A percentile compares a stretch with the other conserved stretches of the same genome.
Conservation (phyloP, 2,888 invertebrate species). For the Caenorhabditis sinica region DNA sequence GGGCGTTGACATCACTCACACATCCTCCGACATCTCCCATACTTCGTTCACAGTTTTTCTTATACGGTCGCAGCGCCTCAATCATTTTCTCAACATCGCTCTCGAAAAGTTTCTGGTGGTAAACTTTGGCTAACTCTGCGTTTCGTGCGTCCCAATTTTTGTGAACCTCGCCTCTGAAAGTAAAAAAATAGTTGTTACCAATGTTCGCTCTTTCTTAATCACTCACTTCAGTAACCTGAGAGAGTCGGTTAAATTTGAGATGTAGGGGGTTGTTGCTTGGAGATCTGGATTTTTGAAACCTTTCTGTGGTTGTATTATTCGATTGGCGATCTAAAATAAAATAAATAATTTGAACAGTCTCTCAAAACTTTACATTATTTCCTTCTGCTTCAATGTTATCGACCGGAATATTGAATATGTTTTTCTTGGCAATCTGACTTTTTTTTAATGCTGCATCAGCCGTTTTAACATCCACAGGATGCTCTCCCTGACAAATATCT, state of each 20-base stretch:
- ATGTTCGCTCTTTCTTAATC: slow-evolving; percentile 8
- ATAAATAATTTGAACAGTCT: neutral
- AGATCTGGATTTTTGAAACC: slow-evolving; percentile 87
- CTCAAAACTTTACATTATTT: slow-evolving; percentile 84
- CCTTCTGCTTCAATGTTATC: slow-evolving; percentile 95
- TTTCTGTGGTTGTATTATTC: slow-evolving; percentile 63
- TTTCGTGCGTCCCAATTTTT: slow-evolving; percentile 97
- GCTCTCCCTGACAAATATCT: slow-evolving; percentile 88
- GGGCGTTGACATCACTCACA: slow-evolving; percentile 61
- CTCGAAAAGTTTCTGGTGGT: slow-evolving; percentile 95
- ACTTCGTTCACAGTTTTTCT: slow-evolving; percentile 35
- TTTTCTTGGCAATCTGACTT: slow-evolving; percentile 94
- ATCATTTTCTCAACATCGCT: slow-evolving; percentile 92
- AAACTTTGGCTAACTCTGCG: slow-evolving; percentile 95
- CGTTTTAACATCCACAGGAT: slow-evolving; percentile 94
- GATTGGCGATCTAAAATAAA: slow-evolving; percentile 57
- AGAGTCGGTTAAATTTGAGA: slow-evolving; percentile 84
- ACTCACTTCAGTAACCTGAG: slow-evolving; percentile 70
- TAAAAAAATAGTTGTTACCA: neutral
- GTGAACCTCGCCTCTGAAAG: slow-evolving; percentile 90
- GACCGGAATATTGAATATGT: slow-evolving; percentile 94
- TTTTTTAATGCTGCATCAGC: slow-evolving; percentile 93
- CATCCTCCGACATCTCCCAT: slow-evolving; percentile 72
- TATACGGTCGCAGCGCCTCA: slow-evolving; percentile 57
- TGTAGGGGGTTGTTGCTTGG: slow-evolving; percentile 84